phyloP scores from a whole-genome alignment of 2,113 vertebrate genomes.

The Ammodramus savannarum region DNA sequence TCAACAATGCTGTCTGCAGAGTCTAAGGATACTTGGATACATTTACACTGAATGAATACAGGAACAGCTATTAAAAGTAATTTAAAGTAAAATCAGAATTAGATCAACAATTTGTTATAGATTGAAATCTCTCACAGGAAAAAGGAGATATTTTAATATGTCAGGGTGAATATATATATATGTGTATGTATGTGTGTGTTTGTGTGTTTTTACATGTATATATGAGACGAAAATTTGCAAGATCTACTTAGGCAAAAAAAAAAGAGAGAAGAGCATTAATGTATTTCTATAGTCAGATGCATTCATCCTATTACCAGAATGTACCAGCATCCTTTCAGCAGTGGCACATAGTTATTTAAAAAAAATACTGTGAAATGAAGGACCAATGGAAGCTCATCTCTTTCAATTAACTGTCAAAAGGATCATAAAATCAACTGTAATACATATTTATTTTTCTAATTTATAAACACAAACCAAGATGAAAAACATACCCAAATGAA shows the following conservation, averaged over 20 bases:
- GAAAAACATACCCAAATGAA: background rate
- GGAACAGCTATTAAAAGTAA: background rate
- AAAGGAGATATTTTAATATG: background rate
- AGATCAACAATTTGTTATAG: background rate
- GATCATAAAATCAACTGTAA: background rate
- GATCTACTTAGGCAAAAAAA: background rate
- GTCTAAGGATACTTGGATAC: background rate
- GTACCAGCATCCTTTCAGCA: background rate
- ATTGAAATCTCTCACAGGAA: background rate
- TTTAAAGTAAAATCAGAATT: background rate
- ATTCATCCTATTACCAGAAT: background rate
- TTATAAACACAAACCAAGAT: background rate
- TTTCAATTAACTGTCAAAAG: background rate
- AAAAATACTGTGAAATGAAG: background rate
- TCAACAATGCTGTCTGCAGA: background rate
- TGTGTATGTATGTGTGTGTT: background rate
- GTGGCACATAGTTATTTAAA: background rate
- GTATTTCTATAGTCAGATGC: background rate
- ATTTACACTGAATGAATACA: background rate
- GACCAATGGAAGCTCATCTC: background rate
- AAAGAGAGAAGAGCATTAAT: background rate
- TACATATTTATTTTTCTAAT: background rate
- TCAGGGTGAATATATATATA: accelerated
- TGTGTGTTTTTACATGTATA: background rate
- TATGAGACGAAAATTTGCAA: background rate